These are phyloP conservation scores for Scaptomyza graminum DNA, from an alignment of 1,140 invertebrate genomes.

Conservation along the genomic window DNA sequence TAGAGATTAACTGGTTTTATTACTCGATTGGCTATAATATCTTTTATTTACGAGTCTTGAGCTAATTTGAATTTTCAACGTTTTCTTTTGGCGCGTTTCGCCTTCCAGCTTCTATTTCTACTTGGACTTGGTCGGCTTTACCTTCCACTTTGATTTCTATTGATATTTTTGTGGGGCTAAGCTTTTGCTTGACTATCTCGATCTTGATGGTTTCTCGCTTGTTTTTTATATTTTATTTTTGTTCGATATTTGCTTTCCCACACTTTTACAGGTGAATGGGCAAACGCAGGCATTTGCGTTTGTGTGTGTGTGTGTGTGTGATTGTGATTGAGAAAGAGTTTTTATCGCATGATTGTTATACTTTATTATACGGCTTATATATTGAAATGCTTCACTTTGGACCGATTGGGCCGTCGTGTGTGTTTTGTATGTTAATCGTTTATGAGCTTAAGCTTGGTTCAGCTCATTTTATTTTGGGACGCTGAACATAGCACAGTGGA, in stretches of 20 bases:
- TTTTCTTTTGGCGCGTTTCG: constrained; percentile 68
- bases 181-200: constrained; percentile 47
- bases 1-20: constrained; percentile 83
- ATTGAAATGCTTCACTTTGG: constrained; percentile 73
- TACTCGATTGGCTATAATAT: constrained; percentile 82
- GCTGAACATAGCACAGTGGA: constrained; percentile 23
- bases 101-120: constrained; percentile 37
- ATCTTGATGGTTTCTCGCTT: constrained; percentile 42
- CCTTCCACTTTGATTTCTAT: constrained; percentile 52
- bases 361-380: constrained; percentile 76
- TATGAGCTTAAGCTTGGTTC: constrained; percentile 70
- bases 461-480: constrained; percentile 10
- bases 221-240: constrained; percentile 27
- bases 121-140: constrained; percentile 35
- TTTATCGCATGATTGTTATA: constrained; percentile 81
- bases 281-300: constrained; percentile 26
- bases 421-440: constrained; percentile 81
- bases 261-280: constrained; percentile 83
- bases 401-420: constrained; percentile 64
- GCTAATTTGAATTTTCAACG: constrained; percentile 83
- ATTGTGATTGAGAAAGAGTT: constrained; percentile 73
- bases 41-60: constrained; percentile 82
- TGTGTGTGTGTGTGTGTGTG: constrained; percentile 10
- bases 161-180: constrained; percentile 35
- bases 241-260: constrained; percentile 77